Base-by-base conservation (phyloP, 2,888 invertebrate genomes). In the Leptinotarsa peninsularis region DNA sequence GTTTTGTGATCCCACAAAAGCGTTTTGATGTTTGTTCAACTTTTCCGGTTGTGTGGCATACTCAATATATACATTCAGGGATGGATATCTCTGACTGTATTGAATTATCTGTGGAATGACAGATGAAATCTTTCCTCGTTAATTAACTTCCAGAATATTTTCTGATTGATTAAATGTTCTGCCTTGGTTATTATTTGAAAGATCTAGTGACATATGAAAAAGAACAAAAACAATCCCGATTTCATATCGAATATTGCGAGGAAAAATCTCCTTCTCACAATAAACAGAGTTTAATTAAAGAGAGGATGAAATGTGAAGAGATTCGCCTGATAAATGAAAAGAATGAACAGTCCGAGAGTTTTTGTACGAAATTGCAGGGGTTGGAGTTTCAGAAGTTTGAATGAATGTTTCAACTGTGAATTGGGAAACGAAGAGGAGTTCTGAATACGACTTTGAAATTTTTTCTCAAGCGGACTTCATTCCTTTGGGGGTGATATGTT, bases 241-340 rank as follows among this genome's bases (percentile, higher is more conserved):
- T 63, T 63, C 43, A 33, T 63, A 63, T 63, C 63, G 63, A 43
- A 63, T n/a, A 63, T 63, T 15, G n/a, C 63, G 5, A 10, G 43
- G 3, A 63, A 43, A n/a, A 63, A 63, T 63, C n/a, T 10, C 10
- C 33, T n/a, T 43, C 10, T 18, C 63, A 10, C 5, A 63, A n/a
- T 43, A 17, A 63, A 33, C 33, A 33, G 10, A 43, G 33, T 33
- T 3, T 43, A 43, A 63, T 63, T 63, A n/a, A 43, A 63, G 10
- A 10, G 5, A 18, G 23, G 27, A 33, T 17, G n/a, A 15, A 43
- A n/a, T 10, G 43, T 63, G 33, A 13, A 14, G 18, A 33, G 63
- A 63, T 27, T 17, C 43, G 27, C n/a, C n/a, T 43, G 17, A 5
- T 43, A 4, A 27, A 63, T 17, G 33, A n/a, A 63, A 63, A 43